Percentiles rank a stretch among this genome's conserved stretches.
These are phyloP conservation scores for Drosophila suzukii DNA, from an alignment of 1,140 invertebrate genomes.

Conservation along the genomic window DNA sequence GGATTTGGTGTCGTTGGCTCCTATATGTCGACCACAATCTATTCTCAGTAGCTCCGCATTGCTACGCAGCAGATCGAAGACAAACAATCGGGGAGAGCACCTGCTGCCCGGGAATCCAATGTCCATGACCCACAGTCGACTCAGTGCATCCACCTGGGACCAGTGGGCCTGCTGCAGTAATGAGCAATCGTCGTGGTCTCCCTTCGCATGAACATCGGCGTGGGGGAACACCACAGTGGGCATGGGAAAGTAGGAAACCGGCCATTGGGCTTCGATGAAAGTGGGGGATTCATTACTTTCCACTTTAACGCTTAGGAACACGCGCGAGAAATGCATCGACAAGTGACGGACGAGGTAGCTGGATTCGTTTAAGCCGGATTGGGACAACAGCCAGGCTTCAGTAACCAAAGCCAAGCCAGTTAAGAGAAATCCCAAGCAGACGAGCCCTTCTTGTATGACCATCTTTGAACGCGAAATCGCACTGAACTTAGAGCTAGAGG, in stretches of 20 bases:
- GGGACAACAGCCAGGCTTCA: slow-evolving; percentile 43
- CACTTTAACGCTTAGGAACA: slow-evolving; percentile 75
- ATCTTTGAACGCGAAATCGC: slow-evolving; percentile 31
- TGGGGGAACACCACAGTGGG: slow-evolving; percentile 65
- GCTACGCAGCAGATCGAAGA: slow-evolving; percentile 74
- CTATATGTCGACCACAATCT: slow-evolving; percentile 63
- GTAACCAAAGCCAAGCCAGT: slow-evolving; percentile 7
- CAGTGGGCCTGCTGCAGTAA: slow-evolving; percentile 70
- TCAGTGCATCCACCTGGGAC: slow-evolving; percentile 75
- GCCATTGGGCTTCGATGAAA: slow-evolving; percentile 78
- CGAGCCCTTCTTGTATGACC: slow-evolving; percentile 32
- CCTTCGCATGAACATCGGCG: slow-evolving; percentile 54
- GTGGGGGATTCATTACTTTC: slow-evolving; percentile 63
- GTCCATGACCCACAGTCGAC: slow-evolving; percentile 77
- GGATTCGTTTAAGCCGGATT: slow-evolving; percentile 69
- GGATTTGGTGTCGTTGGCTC: slow-evolving; percentile 24
- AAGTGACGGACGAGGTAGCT: slow-evolving; percentile 74
- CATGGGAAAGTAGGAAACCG: slow-evolving; percentile 66
- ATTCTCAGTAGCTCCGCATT: slow-evolving; percentile 74
- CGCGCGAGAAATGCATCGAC: slow-evolving; percentile 72
- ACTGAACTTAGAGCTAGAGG: slow-evolving; percentile 31
- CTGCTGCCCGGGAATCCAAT: slow-evolving; percentile 51
- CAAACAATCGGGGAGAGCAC: slow-evolving; percentile 70
- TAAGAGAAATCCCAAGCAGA: neutral
- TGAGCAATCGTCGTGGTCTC: slow-evolving; percentile 56